phyloP scores from a whole-genome alignment of 2,797 vertebrate species.

The Lerista edwardsae region DNA sequence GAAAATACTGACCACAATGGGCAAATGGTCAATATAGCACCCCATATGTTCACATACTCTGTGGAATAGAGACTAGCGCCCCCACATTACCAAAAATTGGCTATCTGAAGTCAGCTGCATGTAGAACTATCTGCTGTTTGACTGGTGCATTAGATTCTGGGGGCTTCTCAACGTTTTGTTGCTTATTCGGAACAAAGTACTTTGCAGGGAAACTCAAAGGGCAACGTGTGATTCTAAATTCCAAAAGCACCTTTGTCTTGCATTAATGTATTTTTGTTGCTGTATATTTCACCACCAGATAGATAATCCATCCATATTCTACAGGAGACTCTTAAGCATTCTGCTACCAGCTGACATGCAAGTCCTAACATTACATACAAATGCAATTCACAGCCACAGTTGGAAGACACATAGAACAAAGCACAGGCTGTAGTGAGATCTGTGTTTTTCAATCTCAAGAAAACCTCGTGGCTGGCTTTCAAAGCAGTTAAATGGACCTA shows the following conservation, averaged over 20 bases:
- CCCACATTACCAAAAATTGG: neutral
- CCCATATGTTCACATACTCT: no score
- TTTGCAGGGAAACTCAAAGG: neutral
- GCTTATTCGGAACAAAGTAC: neutral
- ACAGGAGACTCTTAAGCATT: neutral
- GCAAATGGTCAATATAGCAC: no score
- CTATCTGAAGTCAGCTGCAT: neutral
- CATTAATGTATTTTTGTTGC: neutral
- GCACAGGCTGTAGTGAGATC: no score
- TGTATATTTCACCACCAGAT: neutral
- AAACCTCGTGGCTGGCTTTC: no score
- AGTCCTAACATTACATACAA: neutral
- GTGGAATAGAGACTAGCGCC: no score
- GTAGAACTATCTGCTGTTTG: neutral
- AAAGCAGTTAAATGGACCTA: no score
- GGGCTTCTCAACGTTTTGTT: neutral
- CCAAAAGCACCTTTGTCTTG: neutral
- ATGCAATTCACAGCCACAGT: neutral
- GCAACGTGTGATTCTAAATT: slow-evolving; percentile 1
- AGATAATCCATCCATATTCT: neutral
- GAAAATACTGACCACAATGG: no score
- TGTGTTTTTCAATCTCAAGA: no score
- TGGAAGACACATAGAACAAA: neutral
- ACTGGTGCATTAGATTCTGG: neutral
- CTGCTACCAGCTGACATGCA: neutral